phyloP scores from a whole-genome alignment of 1,140 invertebrate species.

The Dolichoris vasculosae region DNA sequence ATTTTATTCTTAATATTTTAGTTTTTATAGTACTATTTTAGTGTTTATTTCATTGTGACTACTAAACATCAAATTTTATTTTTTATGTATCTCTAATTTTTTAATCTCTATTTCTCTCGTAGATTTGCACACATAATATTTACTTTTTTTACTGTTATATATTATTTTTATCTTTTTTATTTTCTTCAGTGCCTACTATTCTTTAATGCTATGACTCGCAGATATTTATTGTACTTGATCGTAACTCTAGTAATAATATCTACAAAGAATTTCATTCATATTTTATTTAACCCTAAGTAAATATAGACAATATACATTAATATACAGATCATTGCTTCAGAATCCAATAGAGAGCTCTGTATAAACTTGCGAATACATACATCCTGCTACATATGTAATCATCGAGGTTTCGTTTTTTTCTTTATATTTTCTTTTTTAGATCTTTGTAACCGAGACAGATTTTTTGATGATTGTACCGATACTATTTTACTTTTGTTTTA shows the following conservation, averaged over 20 bases:
- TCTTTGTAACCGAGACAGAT: background rate
- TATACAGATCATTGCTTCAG: too few relatives aligned
- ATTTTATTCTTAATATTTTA: too few relatives aligned
- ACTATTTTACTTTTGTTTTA: background rate
- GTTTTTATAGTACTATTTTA: too few relatives aligned
- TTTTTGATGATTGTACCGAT: background rate
- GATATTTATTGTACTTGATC: too few relatives aligned
- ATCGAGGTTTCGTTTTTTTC: background rate
- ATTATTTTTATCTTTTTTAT: background rate
- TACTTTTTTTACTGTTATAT: background rate
- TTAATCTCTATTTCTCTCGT: background rate
- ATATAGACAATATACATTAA: background rate
- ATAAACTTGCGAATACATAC: constrained; percentile 57
- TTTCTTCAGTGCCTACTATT: background rate
- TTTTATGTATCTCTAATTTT: background rate
- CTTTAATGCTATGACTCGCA: background rate
- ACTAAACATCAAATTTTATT: too few relatives aligned
- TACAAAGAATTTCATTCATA: background rate
- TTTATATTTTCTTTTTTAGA: constrained; percentile 6
- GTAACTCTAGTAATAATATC: background rate
- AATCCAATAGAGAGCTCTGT: too few relatives aligned
- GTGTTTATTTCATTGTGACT: too few relatives aligned
- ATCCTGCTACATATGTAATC: background rate
- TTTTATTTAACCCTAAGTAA: background rate
- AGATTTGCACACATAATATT: too few relatives aligned